Conservation (phyloP, 2,888 invertebrate genomes). For the Mythimna lalbum region DNA sequence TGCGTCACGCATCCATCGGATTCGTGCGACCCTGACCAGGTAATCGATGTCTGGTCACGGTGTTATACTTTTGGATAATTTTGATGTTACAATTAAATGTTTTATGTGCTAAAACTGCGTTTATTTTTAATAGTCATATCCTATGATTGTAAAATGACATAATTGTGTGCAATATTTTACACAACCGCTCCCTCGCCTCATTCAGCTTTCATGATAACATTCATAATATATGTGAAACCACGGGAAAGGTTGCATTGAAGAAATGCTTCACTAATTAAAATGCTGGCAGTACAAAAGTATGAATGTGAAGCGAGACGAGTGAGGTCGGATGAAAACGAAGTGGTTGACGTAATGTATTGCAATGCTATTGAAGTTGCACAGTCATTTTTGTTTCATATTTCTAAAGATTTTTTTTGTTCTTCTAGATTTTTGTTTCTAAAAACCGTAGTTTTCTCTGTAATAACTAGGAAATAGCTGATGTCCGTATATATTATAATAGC, state of each 20-base stretch:
- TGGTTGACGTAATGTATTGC: not conserved
- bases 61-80: too few relatives aligned
- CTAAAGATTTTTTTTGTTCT: too few relatives aligned
- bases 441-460: too few relatives aligned
- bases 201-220: constrained; percentile 27
- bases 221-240: constrained; percentile 42
- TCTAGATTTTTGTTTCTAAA: too few relatives aligned
- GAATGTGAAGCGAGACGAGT: constrained; percentile 36
- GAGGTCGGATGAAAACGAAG: constrained; percentile 1
- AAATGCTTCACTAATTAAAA: constrained; percentile 55
- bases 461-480: too few relatives aligned
- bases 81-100: too few relatives aligned
- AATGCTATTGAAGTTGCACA: constrained; percentile 16
- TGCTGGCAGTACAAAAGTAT: constrained; percentile 20
- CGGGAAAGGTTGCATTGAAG: constrained; percentile 25
- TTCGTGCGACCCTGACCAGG: too few relatives aligned
- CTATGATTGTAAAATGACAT: constrained; percentile 19
- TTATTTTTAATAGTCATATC: too few relatives aligned
- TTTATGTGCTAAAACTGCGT: too few relatives aligned
- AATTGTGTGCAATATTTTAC: constrained; percentile 24
- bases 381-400: constrained; percentile 6
- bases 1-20: too few relatives aligned
- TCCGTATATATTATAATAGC: too few relatives aligned
- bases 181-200: constrained; percentile 14
- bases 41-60: too few relatives aligned